Evolutionary conservation across 2,113 vertebrate genomes (phyloP).

Genomic region (Nesospiza acunhae): DNA sequence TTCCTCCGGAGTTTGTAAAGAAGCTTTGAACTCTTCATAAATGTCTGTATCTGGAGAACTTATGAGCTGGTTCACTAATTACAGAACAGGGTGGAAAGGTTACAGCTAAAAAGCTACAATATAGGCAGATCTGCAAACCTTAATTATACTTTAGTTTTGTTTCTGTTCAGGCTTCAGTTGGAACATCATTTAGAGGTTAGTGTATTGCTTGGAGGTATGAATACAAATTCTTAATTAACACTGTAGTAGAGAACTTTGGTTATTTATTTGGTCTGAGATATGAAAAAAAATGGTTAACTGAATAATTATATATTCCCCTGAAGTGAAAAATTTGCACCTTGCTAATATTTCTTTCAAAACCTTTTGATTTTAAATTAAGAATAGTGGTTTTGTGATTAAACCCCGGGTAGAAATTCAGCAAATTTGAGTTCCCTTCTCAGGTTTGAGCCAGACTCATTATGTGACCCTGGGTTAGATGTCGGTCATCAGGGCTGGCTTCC

Average conservation of each 20-base stretch:
- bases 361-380: conserved; percentile 50
- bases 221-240: conserved; percentile 37
- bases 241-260: neutral
- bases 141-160: conserved; percentile 29
- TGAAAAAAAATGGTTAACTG: neutral
- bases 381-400: conserved; percentile 22
- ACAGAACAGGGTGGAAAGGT: neutral
- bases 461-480: neutral
- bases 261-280: neutral
- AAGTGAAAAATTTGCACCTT: conserved; percentile 49
- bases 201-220: conserved; percentile 11
- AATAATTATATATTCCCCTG: neutral
- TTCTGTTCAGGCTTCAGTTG: neutral
- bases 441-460: neutral
- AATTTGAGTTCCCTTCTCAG: neutral
- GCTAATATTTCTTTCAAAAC: conserved; percentile 25
- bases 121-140: neutral
- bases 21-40: neutral
- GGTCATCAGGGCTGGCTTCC: neutral
- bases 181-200: conserved; percentile 32
- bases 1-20: neutral
- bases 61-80: neutral
- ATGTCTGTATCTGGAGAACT: neutral
- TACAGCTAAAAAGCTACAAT: neutral
- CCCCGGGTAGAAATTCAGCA: neutral